These are phyloP conservation scores for Pseudomyrmex concolor DNA, from an alignment of 1,140 invertebrate species.

Conservation along the genomic window DNA sequence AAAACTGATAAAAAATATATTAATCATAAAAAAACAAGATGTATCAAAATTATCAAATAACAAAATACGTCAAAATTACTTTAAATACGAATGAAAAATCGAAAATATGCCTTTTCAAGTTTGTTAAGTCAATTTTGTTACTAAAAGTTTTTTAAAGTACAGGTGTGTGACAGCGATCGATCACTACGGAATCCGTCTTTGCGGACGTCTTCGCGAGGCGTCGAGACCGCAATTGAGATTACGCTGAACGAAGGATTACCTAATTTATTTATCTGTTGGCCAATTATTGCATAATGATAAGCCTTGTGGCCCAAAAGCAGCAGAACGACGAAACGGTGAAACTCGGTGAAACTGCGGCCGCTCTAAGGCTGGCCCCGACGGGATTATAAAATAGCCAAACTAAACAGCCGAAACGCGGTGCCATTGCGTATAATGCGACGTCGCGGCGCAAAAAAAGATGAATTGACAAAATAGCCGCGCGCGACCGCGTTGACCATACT, in stretches of 20 bases:
- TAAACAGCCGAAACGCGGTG: slow-evolving; percentile 57
- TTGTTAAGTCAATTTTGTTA: not conserved
- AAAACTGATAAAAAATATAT: not conserved
- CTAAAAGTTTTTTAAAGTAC: not conserved
- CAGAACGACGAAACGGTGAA: slow-evolving; percentile 63
- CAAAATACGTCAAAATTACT: not conserved
- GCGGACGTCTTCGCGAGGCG: not conserved
- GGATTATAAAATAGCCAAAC: slow-evolving; percentile 51
- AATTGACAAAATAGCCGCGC: slow-evolving; percentile 44
- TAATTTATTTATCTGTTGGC: slow-evolving; percentile 65
- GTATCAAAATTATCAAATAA: no score
- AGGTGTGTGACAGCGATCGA: not conserved
- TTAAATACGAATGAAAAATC: not conserved
- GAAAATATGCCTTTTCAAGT: not conserved
- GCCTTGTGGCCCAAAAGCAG: slow-evolving; percentile 63
- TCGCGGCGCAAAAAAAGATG: slow-evolving; percentile 6
- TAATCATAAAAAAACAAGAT: no score
- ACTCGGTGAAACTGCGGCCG: slow-evolving; percentile 70
- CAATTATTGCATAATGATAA: slow-evolving; percentile 76
- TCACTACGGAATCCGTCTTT: not conserved
- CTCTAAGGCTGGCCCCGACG: slow-evolving; percentile 25
- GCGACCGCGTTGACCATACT: slow-evolving; percentile 50
- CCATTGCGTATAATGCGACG: slow-evolving; percentile 50
- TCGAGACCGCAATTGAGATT: slow-evolving; percentile 54
- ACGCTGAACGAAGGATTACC: slow-evolving; percentile 59